phyloP scores from a whole-genome alignment of 2,797 vertebrate genomes.

The Coilia nasus region DNA sequence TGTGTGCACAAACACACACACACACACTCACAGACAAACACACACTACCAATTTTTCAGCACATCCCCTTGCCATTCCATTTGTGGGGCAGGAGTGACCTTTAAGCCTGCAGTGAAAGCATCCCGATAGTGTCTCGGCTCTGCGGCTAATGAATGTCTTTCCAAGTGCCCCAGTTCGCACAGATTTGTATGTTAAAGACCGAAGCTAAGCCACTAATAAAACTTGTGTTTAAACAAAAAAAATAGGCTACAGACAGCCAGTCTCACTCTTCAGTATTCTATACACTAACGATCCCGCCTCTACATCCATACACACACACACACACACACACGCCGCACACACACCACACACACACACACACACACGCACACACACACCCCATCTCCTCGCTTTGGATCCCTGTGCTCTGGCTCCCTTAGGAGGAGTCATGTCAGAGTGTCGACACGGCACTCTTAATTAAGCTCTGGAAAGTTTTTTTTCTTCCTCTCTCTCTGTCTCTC shows the following conservation, averaged over 20 bases:
- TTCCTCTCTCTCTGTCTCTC: not conserved
- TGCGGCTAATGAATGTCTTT: constrained; percentile 39
- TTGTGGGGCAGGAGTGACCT: constrained; percentile 41
- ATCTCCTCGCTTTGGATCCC: not conserved
- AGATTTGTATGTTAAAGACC: constrained; percentile 27
- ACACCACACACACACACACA: constrained; percentile 18
- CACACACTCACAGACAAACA: not conserved
- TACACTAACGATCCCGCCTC: not conserved
- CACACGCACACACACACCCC: constrained; percentile 1
- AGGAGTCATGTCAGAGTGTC: constrained; percentile 53
- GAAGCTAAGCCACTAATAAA: constrained; percentile 6
- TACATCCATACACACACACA: not conserved
- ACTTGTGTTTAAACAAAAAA: constrained; percentile 11
- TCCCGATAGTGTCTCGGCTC: constrained; percentile 28
- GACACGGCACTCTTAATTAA: constrained; percentile 65
- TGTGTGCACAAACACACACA: not conserved
- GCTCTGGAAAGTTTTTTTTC: constrained; percentile 46
- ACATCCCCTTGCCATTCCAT: constrained; percentile 18
- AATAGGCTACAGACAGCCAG: constrained; percentile 10
- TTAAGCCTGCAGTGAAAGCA: constrained; percentile 32
- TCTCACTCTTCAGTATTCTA: constrained; percentile 1
- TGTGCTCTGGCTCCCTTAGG: constrained; percentile 49
- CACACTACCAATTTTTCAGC: not conserved
- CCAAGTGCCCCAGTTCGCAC: constrained; percentile 16
- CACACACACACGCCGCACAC: constrained; percentile 17